Base-by-base conservation (phyloP, 1,140 invertebrate genomes). In the Drosophila ficusphila region DNA sequence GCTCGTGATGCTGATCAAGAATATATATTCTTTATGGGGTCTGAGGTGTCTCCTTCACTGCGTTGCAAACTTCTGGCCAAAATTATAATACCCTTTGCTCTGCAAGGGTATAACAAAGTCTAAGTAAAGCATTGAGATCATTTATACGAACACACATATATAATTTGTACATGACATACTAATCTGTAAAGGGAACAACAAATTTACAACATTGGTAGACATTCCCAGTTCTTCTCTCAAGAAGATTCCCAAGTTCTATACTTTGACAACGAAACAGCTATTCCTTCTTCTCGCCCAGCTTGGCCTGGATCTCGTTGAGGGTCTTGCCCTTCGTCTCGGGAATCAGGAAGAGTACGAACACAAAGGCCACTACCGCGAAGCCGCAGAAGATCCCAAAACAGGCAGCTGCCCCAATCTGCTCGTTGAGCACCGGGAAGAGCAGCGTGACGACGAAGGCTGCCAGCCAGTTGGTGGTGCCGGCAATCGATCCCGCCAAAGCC, bases 371-470 rank as follows among this genome's bases (percentile, higher is more conserved):
- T 2, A 93, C 92, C 18, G 94, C 94, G 53, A 96, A 92, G 3
- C 92, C 92, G 0, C 95, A 92, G 89, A 97, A 97, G 58, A 96
- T 91, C 92, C 94, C 95, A 91, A 96, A 95, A 4, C 93, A 94
- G 3, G 92, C 94, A 11, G 95, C 93, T 1, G 94, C 92, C 2
- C 93, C 93, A n/a, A 92, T 52, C 0, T 0, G 0, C 0, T 54
- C 14, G 3, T 73, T 34, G 0, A 72, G 16, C 5, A 85, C 3
- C 0, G 79, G 93, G 69, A 93, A 94, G 0, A 92, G 79, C 68
- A 96, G 96, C n/a, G 97, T 97, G 0, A 98, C 94, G 1, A 96
- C 64, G 85, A 98, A 98, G 38, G 95, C 96, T 56, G 95, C 94
- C 0, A 95, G 52, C 94, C 97, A 95, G 79, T 96, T 97, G 39